A percentile compares a stretch with the other conserved stretches of the same genome.
These are phyloP conservation scores for Melitaea cinxia DNA, from an alignment of 1,140 invertebrate genomes.

Conservation along the genomic window DNA sequence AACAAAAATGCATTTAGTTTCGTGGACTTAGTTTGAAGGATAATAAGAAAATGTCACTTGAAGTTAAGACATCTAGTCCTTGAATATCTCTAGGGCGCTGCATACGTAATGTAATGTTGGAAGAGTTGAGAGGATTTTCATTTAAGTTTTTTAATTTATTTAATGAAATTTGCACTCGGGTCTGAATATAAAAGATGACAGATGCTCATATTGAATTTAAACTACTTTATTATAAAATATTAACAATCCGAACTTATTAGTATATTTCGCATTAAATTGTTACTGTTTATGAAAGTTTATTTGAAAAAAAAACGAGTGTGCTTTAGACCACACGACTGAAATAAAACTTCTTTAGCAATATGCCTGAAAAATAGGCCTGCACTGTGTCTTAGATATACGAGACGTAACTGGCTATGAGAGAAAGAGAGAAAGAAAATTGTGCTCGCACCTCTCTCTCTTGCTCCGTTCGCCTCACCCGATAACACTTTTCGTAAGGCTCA, in stretches of 20 bases:
- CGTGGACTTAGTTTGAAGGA: background rate
- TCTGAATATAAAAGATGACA: conserved; percentile 25
- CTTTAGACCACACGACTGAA: no score
- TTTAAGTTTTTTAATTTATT: conserved; percentile 64
- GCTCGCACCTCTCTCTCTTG: no score
- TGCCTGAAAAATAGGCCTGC: no score
- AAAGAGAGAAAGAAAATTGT: no score
- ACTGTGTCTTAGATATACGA: no score
- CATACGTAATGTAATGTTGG: conserved; percentile 60
- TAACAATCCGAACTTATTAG: background rate
- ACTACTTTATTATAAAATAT: conserved; percentile 17
- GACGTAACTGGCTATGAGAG: no score
- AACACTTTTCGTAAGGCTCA: no score
- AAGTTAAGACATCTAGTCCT: conserved; percentile 50
- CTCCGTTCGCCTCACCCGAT: no score
- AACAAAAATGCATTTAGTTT: conserved; percentile 8
- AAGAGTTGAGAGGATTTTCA: conserved; percentile 46
- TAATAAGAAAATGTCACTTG: conserved; percentile 50
- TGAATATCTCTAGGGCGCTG: conserved; percentile 54
- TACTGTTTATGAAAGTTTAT: background rate
- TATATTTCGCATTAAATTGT: background rate
- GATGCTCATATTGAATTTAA: conserved; percentile 14
- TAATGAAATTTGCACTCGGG: conserved; percentile 43
- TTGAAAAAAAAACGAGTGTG: background rate
- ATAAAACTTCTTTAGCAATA: no score